phyloP scores from a whole-genome alignment of 1,140 invertebrate species.

The Chymomyza costata region DNA sequence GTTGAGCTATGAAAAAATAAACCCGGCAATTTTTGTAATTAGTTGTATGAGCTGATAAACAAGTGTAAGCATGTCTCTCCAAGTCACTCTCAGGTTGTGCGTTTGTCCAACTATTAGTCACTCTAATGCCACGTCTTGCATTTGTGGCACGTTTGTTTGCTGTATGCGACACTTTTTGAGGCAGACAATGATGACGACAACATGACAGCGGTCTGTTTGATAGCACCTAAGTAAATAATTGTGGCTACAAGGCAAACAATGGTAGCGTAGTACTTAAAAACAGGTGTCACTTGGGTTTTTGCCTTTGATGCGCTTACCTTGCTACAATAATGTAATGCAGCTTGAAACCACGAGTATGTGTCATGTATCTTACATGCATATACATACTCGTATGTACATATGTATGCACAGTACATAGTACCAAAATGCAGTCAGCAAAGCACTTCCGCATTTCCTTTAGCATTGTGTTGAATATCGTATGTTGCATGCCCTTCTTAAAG shows the following conservation, averaged over 20 bases:
- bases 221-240: too few species aligned
- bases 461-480: slow-evolving; percentile 17
- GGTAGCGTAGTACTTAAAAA: slow-evolving; percentile 6
- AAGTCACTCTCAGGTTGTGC: not conserved
- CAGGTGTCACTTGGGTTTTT: slow-evolving; percentile 12
- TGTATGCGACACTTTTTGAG: not conserved
- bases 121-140: slow-evolving; percentile 6
- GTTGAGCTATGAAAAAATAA: not conserved
- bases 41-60: slow-evolving; percentile 6
- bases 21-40: slow-evolving; percentile 7
- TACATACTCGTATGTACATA: too few species aligned
- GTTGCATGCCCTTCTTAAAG: too few species aligned
- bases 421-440: too few species aligned
- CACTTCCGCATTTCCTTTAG: slow-evolving; percentile 14
- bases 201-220: too few species aligned
- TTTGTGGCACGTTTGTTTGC: slow-evolving; percentile 10
- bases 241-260: slow-evolving; percentile 2
- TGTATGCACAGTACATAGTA: slow-evolving; percentile 2
- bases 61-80: not conserved
- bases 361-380: slow-evolving; percentile 2
- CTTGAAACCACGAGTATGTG: slow-evolving; percentile 1
- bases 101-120: too few species aligned
- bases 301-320: too few species aligned
- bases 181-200: not conserved
- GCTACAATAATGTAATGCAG: too few species aligned